phyloP scores from a whole-genome alignment of 2,113 vertebrate species.

The Plestiodon gilberti region DNA sequence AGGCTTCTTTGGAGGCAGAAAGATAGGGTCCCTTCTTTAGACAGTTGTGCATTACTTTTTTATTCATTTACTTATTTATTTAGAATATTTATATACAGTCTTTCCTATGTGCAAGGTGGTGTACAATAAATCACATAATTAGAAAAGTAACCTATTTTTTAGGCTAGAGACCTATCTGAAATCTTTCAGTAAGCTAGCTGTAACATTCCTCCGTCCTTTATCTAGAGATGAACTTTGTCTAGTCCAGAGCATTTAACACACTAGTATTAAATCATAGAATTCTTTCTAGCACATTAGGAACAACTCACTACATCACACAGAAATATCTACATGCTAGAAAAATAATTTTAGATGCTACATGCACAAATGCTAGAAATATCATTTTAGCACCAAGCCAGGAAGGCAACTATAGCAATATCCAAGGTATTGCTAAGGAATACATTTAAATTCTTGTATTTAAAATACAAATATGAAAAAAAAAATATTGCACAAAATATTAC shows the following conservation, averaged over 20 bases:
- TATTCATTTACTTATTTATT: too few species aligned
- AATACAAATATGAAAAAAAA: too few species aligned
- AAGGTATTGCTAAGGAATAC: background rate
- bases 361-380: background rate
- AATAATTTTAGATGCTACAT: background rate
- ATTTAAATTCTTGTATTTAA: background rate
- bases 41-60: too few species aligned
- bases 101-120: too few species aligned
- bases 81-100: too few species aligned
- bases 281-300: background rate
- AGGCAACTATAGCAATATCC: background rate
- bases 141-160: background rate
- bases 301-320: background rate
- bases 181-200: background rate
- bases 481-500: background rate
- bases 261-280: background rate
- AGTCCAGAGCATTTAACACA: background rate
- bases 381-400: conserved; percentile 2
- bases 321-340: background rate
- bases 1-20: too few species aligned
- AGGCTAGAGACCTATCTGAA: background rate
- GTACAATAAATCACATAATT: background rate
- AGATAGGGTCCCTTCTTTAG: too few species aligned
- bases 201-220: background rate
- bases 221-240: background rate